Percentiles rank a stretch among this genome's conserved stretches.
phyloP scores from a whole-genome alignment of 2,888 invertebrate species.

The Arge pagana region DNA sequence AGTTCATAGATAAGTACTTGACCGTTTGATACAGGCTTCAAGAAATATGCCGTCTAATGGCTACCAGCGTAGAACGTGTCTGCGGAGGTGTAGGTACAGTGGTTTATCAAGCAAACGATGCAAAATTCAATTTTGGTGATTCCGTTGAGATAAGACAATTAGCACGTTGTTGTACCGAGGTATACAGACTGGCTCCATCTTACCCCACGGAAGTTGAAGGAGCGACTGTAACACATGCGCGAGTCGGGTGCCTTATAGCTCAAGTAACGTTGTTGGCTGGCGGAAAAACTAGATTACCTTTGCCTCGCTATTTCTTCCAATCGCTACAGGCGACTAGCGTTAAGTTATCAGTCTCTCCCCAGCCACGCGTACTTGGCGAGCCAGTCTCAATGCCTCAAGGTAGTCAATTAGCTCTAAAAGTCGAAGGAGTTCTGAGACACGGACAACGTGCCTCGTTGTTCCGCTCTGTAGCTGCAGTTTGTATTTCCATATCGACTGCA shows the following conservation, averaged over 20 bases:
- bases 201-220: constrained; percentile 54
- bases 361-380: constrained; percentile 79
- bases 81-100: constrained; percentile 56
- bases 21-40: constrained; percentile 65
- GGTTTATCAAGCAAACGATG: constrained; percentile 41
- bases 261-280: constrained; percentile 63
- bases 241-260: constrained; percentile 63
- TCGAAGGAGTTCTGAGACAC: constrained; percentile 89
- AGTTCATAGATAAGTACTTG: constrained; percentile 25
- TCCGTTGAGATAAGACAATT: constrained; percentile 53
- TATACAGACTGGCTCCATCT: constrained; percentile 51
- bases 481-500: constrained; percentile 70
- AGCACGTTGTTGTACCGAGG: constrained; percentile 48
- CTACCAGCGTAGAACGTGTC: constrained; percentile 75
- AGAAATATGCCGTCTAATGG: constrained; percentile 77
- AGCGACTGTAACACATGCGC: constrained; percentile 49
- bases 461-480: constrained; percentile 72
- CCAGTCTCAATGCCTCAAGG: constrained; percentile 82
- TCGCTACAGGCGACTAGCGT: constrained; percentile 80
- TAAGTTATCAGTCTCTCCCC: constrained; percentile 81
- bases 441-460: constrained; percentile 71
- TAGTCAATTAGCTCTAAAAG: constrained; percentile 87
- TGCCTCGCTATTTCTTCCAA: constrained; percentile 84
- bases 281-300: constrained; percentile 60
- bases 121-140: constrained; percentile 48